These are phyloP conservation scores for Cochlearius cochlearius DNA, from an alignment of 2,113 vertebrate genomes.

Conservation along the genomic window DNA sequence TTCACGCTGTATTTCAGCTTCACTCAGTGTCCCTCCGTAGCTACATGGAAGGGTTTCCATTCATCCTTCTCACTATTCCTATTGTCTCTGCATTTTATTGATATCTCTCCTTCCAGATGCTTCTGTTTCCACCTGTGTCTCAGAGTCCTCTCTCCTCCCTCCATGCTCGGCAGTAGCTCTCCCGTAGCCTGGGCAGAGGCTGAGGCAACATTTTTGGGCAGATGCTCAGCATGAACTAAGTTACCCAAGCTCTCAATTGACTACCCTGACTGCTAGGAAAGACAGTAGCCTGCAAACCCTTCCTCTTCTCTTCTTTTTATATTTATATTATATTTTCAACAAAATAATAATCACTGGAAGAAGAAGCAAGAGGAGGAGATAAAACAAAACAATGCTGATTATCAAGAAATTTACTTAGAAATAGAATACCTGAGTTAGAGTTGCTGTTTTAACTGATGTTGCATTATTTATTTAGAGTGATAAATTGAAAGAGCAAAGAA, in stretches of 20 bases:
- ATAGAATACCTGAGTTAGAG: neutral
- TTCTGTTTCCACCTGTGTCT: neutral
- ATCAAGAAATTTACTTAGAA: neutral
- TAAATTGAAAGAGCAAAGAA: neutral
- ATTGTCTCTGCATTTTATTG: neutral
- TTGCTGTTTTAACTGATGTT: neutral
- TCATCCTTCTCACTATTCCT: neutral
- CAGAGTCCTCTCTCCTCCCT: neutral
- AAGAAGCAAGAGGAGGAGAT: neutral
- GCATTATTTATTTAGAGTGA: neutral
- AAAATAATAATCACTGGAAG: neutral
- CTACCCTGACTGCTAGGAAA: neutral
- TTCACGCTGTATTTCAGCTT: neutral
- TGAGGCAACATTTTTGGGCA: neutral
- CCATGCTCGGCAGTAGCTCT: neutral
- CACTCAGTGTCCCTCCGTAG: neutral
- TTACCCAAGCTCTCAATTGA: neutral
- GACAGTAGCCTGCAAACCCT: neutral
- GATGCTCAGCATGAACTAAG: neutral
- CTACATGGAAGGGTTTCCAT: neutral
- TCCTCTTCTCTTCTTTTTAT: neutral
- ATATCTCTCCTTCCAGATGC: neutral
- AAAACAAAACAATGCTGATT: neutral
- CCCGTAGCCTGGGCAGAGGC: neutral
- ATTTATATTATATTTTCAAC: neutral